phyloP scores from a whole-genome alignment of 2,888 invertebrate genomes.

The Metellina segmentata region DNA sequence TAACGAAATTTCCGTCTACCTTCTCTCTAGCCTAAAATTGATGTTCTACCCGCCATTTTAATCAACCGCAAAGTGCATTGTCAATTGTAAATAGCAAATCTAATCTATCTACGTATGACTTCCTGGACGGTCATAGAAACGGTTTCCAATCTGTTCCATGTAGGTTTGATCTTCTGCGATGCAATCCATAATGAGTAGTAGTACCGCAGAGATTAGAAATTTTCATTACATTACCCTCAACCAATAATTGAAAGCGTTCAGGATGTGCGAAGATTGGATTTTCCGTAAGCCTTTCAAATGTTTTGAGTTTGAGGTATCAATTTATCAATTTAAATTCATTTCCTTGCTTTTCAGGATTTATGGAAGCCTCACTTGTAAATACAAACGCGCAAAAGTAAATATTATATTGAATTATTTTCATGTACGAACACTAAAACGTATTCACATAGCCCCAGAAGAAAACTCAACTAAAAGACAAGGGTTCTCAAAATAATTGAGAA shows the following conservation, averaged over 20 bases:
- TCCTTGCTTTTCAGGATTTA: too few relatives aligned
- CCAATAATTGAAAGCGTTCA: neutral
- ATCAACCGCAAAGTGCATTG: conserved; percentile 16
- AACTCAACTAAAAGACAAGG: too few relatives aligned
- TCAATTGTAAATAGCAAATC: neutral
- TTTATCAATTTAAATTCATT: too few relatives aligned
- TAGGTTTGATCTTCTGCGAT: neutral
- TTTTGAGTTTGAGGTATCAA: too few relatives aligned
- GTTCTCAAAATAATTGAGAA: too few relatives aligned
- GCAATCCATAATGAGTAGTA: neutral
- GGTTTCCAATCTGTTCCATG: neutral
- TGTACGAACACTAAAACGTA: too few relatives aligned
- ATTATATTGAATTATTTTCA: too few relatives aligned
- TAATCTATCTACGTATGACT: neutral
- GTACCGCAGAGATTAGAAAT: neutral
- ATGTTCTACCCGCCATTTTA: neutral
- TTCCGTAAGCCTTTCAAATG: neutral
- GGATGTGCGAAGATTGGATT: neutral
- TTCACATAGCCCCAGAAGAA: too few relatives aligned
- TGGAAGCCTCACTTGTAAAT: too few relatives aligned
- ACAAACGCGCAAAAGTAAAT: too few relatives aligned
- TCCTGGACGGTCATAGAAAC: neutral
- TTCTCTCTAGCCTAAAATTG: neutral
- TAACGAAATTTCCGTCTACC: neutral
- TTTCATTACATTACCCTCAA: neutral